A percentile compares a stretch with the other conserved stretches of the same genome.
These are phyloP conservation scores for Galaxea fascicularis DNA, from an alignment of 92 coral and sea anemone genomes.

Conservation along the genomic window DNA sequence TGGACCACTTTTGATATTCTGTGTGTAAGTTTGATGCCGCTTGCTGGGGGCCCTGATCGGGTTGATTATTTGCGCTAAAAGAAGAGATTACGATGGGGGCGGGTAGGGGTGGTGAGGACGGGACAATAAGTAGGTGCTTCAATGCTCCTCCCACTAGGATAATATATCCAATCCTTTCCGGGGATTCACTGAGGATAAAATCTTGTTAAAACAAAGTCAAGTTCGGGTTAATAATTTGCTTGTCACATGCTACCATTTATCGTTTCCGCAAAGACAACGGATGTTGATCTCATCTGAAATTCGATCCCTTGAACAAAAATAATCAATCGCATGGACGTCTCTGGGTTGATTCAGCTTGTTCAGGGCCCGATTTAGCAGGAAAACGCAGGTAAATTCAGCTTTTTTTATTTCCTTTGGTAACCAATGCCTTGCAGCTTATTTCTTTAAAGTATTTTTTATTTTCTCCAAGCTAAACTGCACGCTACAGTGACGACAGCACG, in stretches of 20 bases:
- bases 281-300: slow-evolving; percentile 6
- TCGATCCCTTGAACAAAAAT: slow-evolving; percentile 1
- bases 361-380: not conserved
- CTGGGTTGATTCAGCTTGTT: not conserved
- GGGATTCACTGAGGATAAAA: not conserved
- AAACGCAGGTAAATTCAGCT: not conserved
- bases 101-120: too few species aligned
- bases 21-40: too few species aligned
- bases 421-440: not conserved
- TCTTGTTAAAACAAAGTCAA: not conserved
- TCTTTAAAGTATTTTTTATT: not conserved
- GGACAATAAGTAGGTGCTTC: not conserved
- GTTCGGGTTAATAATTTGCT: slow-evolving; percentile 23
- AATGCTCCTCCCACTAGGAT: not conserved
- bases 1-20: too few species aligned
- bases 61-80: too few species aligned
- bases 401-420: not conserved
- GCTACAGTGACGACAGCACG: not conserved
- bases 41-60: too few species aligned
- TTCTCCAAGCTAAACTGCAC: not conserved
- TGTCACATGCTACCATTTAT: slow-evolving; percentile 23
- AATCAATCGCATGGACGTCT: slow-evolving; percentile 1
- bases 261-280: slow-evolving; percentile 11
- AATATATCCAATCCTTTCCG: not conserved
- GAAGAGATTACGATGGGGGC: too few species aligned